Conservation (phyloP, 1,140 invertebrate species). For the Magallana ariakensis region DNA sequence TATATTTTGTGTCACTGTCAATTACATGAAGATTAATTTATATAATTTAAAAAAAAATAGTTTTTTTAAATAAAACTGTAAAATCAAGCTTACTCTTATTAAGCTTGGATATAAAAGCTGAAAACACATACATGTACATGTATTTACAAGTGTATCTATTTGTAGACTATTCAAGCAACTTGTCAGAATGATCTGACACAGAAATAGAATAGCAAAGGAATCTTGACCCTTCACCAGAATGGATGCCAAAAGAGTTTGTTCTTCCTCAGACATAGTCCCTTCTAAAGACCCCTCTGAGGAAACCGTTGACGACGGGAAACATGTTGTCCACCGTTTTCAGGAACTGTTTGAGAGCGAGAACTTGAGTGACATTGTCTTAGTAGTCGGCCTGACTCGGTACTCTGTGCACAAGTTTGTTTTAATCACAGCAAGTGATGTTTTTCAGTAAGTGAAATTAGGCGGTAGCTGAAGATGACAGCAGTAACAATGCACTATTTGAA, state of each 20-base stretch:
- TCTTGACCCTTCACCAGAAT: not conserved
- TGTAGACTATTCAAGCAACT: too few species aligned
- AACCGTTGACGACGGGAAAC: conserved; percentile 63
- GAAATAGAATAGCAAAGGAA: too few species aligned
- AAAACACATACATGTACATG: too few species aligned
- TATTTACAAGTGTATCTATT: too few species aligned
- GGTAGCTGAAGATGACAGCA: too few species aligned
- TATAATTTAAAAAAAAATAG: too few species aligned
- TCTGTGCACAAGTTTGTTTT: conserved; percentile 73
- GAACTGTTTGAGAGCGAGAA: conserved; percentile 64
- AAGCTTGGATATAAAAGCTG: too few species aligned
- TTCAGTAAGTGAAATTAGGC: conserved; percentile 68
- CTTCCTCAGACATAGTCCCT: not conserved
- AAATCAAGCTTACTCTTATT: too few species aligned
- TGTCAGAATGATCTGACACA: too few species aligned
- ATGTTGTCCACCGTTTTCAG: conserved; percentile 62
- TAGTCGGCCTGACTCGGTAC: conserved; percentile 64
- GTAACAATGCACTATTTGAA: not conserved
- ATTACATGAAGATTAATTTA: too few species aligned
- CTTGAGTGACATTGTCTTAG: conserved; percentile 70
- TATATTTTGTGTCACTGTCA: too few species aligned
- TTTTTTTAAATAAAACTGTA: too few species aligned
- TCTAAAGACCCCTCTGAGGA: conserved; percentile 49
- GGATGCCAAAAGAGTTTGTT: conserved; percentile 14
- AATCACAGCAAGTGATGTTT: conserved; percentile 74